These are phyloP conservation scores for Heteronetta atricapilla DNA, from an alignment of 2,113 vertebrate species.

Conservation along the genomic window DNA sequence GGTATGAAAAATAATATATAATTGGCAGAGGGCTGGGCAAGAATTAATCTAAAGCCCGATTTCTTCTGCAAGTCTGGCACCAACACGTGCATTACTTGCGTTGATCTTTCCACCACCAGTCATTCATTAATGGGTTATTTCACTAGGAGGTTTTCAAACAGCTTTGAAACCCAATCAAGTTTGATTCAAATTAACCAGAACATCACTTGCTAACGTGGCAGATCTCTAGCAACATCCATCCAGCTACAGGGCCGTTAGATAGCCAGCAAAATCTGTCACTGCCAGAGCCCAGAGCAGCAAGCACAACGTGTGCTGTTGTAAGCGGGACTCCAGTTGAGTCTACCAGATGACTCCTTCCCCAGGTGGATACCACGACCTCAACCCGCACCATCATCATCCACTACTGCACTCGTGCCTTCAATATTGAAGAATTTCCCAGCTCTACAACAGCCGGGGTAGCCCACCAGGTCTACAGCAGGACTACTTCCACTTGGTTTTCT, in stretches of 20 bases:
- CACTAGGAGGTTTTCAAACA: background rate
- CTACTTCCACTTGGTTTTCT: background rate
- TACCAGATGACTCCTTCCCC: background rate
- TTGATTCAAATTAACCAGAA: background rate
- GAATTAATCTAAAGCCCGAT: background rate
- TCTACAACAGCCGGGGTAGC: background rate
- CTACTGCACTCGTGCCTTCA: background rate
- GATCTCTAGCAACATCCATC: background rate
- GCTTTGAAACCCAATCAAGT: background rate
- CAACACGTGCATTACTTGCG: background rate
- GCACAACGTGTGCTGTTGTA: accelerated
- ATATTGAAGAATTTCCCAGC: background rate
- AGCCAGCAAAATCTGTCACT: background rate
- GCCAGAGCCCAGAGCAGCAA: background rate
- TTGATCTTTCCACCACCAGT: background rate
- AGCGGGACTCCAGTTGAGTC: background rate
- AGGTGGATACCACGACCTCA: background rate
- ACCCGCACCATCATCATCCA: background rate
- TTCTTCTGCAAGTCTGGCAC: background rate
- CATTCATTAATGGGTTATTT: background rate
- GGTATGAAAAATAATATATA: background rate
- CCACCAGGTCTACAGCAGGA: background rate
- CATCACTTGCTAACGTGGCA: background rate
- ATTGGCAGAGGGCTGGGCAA: background rate
- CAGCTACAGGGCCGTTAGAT: background rate